Evolutionary conservation across 2,113 vertebrate genomes (phyloP), one percentile per base, ranked within the genome.

Genomic region (Diadophis punctatus): DNA sequence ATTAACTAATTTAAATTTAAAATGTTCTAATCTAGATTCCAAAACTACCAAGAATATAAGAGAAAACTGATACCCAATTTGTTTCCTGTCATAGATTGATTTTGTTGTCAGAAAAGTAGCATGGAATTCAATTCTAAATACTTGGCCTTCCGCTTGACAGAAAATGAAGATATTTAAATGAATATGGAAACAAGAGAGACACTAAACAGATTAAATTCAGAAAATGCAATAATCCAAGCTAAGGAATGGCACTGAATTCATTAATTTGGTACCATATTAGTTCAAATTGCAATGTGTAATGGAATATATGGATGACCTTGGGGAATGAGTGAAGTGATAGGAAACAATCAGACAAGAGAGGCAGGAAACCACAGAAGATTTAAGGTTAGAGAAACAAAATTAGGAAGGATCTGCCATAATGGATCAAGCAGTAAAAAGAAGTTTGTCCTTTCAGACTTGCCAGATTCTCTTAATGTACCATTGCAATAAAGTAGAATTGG

Each of bases 101-200:
- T 87, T 86, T 63, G 30, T 34, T 39, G 22, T 48, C 63, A 80
- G 52, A 49, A 91, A 49, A 94, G 63, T 2, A 60, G 60, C 0
- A 0, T 48, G 85, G 0, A 0, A 43, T 91, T 86, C 91, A 85
- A 3, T 27, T 14, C 52, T 53, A 55, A 27, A 58, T 58, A 58
- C 20, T 23, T 88, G 87, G 55, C 84, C 91, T 92, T 90, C 93
- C 85, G 30, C n/a, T 4, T 85, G 0, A 16, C 58, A 85, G 16
- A 58, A 94, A 95, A 89, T 89, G 23, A 58, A 95, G 63, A 56
- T 63, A 87, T 90, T 86, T 12, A 92, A 94, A 94, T 68, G 49
- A 58, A 89, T 4, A 43, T 23, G 9, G 87, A 92, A 87, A 86
- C 84, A 94, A 93, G 86, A 74, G 1, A 0, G 60, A 90, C 91